A percentile compares a stretch with the other conserved stretches of the same genome.
Evolutionary conservation across 2,888 invertebrate genomes (phyloP).

Genomic region (Auanema freiburgensis): DNA sequence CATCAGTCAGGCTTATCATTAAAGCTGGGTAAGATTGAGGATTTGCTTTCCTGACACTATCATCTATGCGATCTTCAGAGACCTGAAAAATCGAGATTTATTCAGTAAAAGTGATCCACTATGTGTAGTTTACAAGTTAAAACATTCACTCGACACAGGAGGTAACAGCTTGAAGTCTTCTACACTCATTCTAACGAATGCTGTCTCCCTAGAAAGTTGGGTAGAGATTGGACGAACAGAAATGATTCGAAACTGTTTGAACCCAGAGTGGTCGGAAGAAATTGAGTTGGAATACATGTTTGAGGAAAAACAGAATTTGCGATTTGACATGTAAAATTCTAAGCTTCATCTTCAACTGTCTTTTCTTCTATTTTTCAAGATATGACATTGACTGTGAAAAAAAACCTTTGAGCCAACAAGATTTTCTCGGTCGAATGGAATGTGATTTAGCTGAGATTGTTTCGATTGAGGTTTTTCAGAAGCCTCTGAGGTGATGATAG

Average conservation of each 20-base stretch:
- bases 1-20: no score
- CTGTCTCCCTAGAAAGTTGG: slow-evolving; percentile 28
- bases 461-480: slow-evolving; percentile 35
- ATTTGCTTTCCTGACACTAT: no score
- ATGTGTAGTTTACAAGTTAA: slow-evolving; percentile 43
- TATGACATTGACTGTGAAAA: slow-evolving; percentile 54
- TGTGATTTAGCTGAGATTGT: slow-evolving; percentile 71
- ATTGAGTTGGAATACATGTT: slow-evolving; percentile 57
- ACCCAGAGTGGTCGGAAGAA: slow-evolving; percentile 55
- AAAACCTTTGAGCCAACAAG: slow-evolving; percentile 52
- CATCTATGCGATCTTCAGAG: slow-evolving; percentile 31
- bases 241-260: slow-evolving; percentile 53
- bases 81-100: slow-evolving; percentile 57
- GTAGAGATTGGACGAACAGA: slow-evolving; percentile 59
- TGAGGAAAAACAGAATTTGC: slow-evolving; percentile 55
- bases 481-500: slow-evolving; percentile 21
- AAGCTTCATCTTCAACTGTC: background rate
- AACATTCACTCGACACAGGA: slow-evolving; percentile 6
- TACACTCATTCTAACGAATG: background rate
- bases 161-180: background rate
- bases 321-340: slow-evolving; percentile 52
- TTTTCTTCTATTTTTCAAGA: slow-evolving; percentile 35
- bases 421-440: slow-evolving; percentile 70
- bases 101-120: slow-evolving; percentile 62
- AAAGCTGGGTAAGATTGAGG: no score